Evolutionary conservation across 1,140 invertebrate genomes (phyloP).

Genomic region (Anthonomus grandis): DNA sequence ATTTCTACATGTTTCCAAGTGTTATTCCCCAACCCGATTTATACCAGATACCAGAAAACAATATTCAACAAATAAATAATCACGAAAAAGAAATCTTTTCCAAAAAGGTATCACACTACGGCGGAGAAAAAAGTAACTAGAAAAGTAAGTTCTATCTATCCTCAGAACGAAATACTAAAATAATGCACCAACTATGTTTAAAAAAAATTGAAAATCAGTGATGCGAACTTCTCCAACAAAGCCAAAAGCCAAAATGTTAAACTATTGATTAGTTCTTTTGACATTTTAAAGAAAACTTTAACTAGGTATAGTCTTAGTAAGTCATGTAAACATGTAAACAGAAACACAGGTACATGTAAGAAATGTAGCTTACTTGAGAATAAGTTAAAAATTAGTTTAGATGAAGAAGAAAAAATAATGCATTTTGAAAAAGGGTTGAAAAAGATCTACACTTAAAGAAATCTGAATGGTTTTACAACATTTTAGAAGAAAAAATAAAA

Average conservation of each 20-base stretch:
- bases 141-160: not conserved
- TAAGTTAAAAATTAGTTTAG: not conserved
- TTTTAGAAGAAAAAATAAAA: too few species aligned
- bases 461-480: too few species aligned
- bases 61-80: not conserved
- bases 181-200: not conserved
- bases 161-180: not conserved
- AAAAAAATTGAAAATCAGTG: not conserved
- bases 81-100: not conserved
- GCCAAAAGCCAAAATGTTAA: not conserved
- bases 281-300: not conserved
- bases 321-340: too few species aligned
- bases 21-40: not conserved
- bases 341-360: not conserved
- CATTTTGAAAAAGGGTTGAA: too few species aligned
- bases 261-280: not conserved
- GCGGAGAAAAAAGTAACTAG: not conserved
- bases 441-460: too few species aligned
- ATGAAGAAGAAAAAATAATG: not conserved
- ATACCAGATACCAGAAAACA: not conserved
- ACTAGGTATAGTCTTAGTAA: not conserved
- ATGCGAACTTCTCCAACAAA: not conserved
- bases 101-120: not conserved
- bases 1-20: not conserved
- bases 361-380: not conserved